These are phyloP conservation scores for Syndactyla subalaris DNA, from an alignment of 2,797 vertebrate species.

Conservation along the genomic window DNA sequence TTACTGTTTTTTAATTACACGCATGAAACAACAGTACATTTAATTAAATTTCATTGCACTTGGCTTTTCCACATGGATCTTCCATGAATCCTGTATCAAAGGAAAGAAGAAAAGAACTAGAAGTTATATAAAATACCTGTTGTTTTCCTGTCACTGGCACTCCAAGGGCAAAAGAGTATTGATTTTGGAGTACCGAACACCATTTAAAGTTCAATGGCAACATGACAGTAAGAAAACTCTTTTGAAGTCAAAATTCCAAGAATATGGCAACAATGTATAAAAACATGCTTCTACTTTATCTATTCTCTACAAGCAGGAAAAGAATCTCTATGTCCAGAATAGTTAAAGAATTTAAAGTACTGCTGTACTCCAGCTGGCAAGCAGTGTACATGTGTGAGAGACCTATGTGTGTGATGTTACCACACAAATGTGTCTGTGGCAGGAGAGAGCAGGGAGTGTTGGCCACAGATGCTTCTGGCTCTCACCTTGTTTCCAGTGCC, in stretches of 20 bases:
- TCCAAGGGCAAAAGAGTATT: background rate
- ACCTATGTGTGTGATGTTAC: background rate
- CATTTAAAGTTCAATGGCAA: background rate
- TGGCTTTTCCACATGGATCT: background rate
- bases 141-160: background rate
- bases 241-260: slow-evolving; percentile 13
- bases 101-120: background rate
- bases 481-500: slow-evolving; percentile 97
- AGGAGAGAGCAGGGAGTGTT: background rate
- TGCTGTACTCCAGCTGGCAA: background rate
- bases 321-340: background rate
- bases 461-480: background rate
- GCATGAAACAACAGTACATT: background rate
- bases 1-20: background rate
- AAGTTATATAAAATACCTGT: background rate
- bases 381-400: background rate
- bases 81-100: background rate
- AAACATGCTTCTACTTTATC: background rate
- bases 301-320: background rate
- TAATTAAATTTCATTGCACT: background rate
- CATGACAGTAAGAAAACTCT: background rate
- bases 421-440: background rate
- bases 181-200: background rate
- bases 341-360: background rate
- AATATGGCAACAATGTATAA: background rate